Base-by-base conservation (phyloP, 2,797 vertebrate genomes). In the Enteromius argenteus region DNA sequence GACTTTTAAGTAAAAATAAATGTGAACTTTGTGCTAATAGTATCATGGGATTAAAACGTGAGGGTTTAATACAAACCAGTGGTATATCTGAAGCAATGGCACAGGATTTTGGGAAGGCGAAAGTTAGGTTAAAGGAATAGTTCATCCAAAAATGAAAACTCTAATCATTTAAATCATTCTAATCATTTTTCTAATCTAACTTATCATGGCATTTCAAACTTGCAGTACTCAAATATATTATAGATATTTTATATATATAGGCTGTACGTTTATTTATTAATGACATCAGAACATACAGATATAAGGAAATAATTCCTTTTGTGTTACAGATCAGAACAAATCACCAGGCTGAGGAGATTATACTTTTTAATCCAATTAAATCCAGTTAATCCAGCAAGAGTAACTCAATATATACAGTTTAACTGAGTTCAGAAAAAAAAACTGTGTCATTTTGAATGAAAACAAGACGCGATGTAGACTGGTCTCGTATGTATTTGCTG, bases 1-100 rank as follows among this genome's bases (percentile, higher is more conserved):
- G 58, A 77, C 75, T 77, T 77, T 62, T 78, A 49, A 66, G 21
- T 66, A 73, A 81, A 73, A 46, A 49, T 81, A 30, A 64, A 81
- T 15, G 14, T 62, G 39, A 72, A 81, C 39, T 49, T 73, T 81
- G 67, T 44, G 67, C 19, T 60, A 27, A 72, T 73, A 14, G 27
- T 66, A 27, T 74, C 44, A 72, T 32, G 56, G n/a, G 60, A 76
- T n/a, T 83, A 11, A 19, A 75, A 44, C 14, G 80, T 27, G 46
- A 30, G 21, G 23, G 49, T 23, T 80, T 27, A 56, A 58, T 10
- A 14, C 44, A 23, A 10, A 15, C 23, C 13, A 67, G 3, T 17
- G 64, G 42, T 35, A 35, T 8, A 39, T 23, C 14, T 37, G 56
- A 64, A 37, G 56, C 23, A 42, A 23, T 39, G 35, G 51, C 53